Base-by-base conservation (phyloP, 2,888 invertebrate genomes). In the Acanthococcus lagerstroemiae region DNA sequence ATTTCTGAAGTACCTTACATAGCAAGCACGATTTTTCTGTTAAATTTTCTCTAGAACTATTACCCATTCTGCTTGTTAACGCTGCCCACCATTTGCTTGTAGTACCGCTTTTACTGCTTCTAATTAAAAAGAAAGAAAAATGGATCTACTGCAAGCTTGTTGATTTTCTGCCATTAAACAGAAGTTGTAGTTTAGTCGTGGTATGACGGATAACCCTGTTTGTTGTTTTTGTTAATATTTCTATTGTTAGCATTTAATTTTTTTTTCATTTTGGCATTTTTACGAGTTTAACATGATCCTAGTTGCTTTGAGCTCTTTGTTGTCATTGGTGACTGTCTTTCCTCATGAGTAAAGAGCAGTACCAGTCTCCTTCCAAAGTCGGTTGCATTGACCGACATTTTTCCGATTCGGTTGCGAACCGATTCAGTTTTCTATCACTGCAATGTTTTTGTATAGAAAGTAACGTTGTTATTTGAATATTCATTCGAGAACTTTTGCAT, bases 181-280 rank as follows among this genome's bases (percentile, higher is more conserved):
- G 46, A 30, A 63, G 37, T 24, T 19, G 63, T 63, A 63, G 63
- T 63, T 52, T 63, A 63, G 63, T 63, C 54, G 52, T 54, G 63
- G 63, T 63, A 63, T 54, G 63, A 63, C 63, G 63, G 63, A 63
- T 63, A 63, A 63, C 63, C 63, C 63, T 63, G 63, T 63, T 63
- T 63, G 63, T n/a, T 52, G 63, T 63, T 52, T 54, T 63, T 54
- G 50, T 52, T 52, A n/a, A 26, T 46, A 22, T 37, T 22, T 21
- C 52, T 54, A 21, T 52, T 52, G 24, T 52, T 24, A 52, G 5
- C 24, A 21, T 52, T 37, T 37, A 9, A 52, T 22, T 52, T 52
- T 22, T 52, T 12, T 24, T 22, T 52, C 15, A 22, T 52, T 9
- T 24, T 22, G 15, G 21, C 52, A 21, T 17, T 52, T 52, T n/a